A percentile compares a stretch with the other conserved stretches of the same genome.
These are phyloP conservation scores for Lethocerus indicus DNA, from an alignment of 1,140 invertebrate genomes.

Conservation along the genomic window DNA sequence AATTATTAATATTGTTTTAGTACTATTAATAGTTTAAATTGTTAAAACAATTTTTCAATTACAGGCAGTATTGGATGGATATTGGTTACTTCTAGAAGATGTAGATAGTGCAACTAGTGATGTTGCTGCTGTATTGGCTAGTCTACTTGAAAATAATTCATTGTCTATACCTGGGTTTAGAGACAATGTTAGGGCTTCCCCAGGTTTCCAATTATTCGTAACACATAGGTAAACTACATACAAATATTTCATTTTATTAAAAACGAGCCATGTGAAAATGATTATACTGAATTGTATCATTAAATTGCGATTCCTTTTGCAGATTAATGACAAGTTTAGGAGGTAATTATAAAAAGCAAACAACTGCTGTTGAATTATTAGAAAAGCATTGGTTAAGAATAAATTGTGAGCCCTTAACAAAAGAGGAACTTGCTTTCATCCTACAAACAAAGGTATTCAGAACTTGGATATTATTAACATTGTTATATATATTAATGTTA, in stretches of 20 bases:
- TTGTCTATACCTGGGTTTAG: constrained; percentile 75
- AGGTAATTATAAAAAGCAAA: constrained; percentile 44
- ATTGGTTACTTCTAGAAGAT: constrained; percentile 92
- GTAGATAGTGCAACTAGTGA: constrained; percentile 87
- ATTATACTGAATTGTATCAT: too few species aligned
- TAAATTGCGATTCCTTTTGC: constrained; percentile 19
- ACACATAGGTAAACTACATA: constrained; percentile 52
- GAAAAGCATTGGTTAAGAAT: constrained; percentile 71
- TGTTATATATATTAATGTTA: background rate
- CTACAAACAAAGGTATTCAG: constrained; percentile 30
- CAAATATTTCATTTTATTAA: constrained; percentile 2
- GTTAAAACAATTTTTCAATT: too few species aligned
- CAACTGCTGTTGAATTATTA: constrained; percentile 41
- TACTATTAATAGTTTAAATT: too few species aligned
- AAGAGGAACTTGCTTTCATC: constrained; percentile 48
- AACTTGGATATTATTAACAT: background rate
- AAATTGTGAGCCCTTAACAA: constrained; percentile 59
- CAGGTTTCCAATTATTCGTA: constrained; percentile 81
- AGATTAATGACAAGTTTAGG: constrained; percentile 36
- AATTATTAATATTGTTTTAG: too few species aligned
- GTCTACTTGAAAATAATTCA: constrained; percentile 67
- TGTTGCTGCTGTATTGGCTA: constrained; percentile 71
- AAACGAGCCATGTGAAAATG: too few species aligned
- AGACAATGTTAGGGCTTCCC: constrained; percentile 54
- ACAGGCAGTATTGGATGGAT: constrained; percentile 68